A percentile compares a stretch with the other conserved stretches of the same genome.
phyloP scores from a whole-genome alignment of 2,797 vertebrate species.

The Thripadectes ignobilis region DNA sequence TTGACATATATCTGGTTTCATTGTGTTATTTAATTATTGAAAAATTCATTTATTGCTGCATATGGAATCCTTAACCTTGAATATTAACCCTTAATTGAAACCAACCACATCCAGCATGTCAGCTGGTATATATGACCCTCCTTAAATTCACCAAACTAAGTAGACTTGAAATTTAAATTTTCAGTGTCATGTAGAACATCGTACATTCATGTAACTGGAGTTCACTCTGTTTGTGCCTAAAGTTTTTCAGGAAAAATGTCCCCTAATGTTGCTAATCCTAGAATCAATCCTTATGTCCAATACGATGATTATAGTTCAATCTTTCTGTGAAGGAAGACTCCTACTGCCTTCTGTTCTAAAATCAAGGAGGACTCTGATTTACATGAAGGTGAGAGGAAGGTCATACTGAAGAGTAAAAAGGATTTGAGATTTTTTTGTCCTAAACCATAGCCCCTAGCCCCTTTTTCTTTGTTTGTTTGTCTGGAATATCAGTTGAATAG shows the following conservation, averaged over 20 bases:
- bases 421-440: not conserved
- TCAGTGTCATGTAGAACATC: not conserved
- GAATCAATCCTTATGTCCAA: not conserved
- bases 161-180: not conserved
- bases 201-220: not conserved
- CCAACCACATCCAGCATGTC: not conserved
- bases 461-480: not conserved
- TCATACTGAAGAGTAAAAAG: not conserved
- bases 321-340: not conserved
- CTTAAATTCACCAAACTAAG: not conserved
- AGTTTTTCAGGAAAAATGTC: not conserved
- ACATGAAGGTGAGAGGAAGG: not conserved
- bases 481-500: not conserved
- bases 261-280: not conserved
- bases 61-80: not conserved
- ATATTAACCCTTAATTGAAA: not conserved
- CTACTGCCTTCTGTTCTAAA: not conserved
- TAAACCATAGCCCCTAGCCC: not conserved
- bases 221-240: not conserved
- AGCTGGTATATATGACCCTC: not conserved
- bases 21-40: not conserved
- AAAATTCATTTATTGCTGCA: conserved; percentile 5
- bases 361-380: not conserved
- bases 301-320: not conserved
- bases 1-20: not conserved